Conservation (phyloP, 1,140 invertebrate species). For the Lasioglossum baleicum region DNA sequence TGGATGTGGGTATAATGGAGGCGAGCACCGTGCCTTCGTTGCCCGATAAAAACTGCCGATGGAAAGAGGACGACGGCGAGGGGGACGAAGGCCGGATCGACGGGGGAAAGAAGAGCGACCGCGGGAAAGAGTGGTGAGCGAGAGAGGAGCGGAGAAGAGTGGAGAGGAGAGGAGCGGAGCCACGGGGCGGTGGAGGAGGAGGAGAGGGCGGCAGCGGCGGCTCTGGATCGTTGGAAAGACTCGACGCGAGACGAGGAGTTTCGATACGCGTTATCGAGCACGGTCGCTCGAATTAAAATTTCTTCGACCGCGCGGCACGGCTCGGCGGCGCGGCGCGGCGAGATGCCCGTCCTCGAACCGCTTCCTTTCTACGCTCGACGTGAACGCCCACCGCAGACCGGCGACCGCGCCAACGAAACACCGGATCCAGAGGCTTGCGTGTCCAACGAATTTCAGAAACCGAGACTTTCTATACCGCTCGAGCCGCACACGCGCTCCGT, state of each 20-base stretch:
- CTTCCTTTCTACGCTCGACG: slow-evolving; percentile 42
- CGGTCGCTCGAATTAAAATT: slow-evolving; percentile 62
- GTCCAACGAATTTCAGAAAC: neutral
- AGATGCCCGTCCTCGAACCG: slow-evolving; percentile 27
- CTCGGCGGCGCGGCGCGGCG: neutral
- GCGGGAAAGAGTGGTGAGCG: slow-evolving; percentile 19
- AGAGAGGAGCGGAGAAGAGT: neutral
- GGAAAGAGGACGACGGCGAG: slow-evolving; percentile 41
- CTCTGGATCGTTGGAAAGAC: slow-evolving; percentile 50
- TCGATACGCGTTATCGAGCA: slow-evolving; percentile 65
- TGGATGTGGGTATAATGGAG: slow-evolving; percentile 65
- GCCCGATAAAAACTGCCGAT: slow-evolving; percentile 65
- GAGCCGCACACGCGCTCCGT: neutral
- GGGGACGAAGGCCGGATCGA: slow-evolving; percentile 58
- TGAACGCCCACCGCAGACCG: slow-evolving; percentile 33
- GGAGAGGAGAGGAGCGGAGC: slow-evolving; percentile 1
- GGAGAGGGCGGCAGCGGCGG: neutral
- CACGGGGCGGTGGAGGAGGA: neutral
- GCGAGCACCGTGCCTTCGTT: slow-evolving; percentile 62
- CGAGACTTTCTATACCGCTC: slow-evolving; percentile 2
- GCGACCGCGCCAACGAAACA: neutral
- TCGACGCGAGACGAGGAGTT: slow-evolving; percentile 55
- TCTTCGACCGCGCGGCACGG: slow-evolving; percentile 41
- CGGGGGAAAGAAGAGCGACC: slow-evolving; percentile 56
- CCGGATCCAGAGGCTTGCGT: neutral